A percentile compares a stretch with the other conserved stretches of the same genome.
Evolutionary conservation across 2,797 vertebrate species (phyloP).

Genomic region (Rhincodon typus): DNA sequence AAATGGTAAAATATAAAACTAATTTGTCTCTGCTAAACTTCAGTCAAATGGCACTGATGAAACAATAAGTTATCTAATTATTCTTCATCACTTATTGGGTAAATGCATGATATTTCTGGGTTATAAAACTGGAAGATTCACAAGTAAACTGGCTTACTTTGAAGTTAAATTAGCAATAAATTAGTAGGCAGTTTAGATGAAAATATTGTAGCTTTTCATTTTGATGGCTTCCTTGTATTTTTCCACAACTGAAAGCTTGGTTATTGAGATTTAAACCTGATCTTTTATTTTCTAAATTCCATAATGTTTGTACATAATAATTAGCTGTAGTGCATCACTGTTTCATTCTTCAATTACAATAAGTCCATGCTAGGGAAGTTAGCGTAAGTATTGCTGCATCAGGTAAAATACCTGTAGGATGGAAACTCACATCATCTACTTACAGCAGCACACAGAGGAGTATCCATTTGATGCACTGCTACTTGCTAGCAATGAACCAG

Average conservation of each 20-base stretch:
- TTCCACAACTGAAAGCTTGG: too few relatives aligned
- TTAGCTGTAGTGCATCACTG: too few relatives aligned
- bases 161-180: neutral
- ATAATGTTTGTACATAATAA: neutral
- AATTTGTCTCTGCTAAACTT: neutral
- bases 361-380: too few relatives aligned
- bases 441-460: neutral
- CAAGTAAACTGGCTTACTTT: neutral
- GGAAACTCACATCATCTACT: too few relatives aligned
- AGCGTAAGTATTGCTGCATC: too few relatives aligned
- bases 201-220: neutral
- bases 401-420: too few relatives aligned
- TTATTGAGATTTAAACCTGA: neutral
- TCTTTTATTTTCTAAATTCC: neutral
- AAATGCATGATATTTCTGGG: neutral
- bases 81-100: neutral
- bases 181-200: neutral
- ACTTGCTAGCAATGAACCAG: neutral
- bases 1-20: neutral
- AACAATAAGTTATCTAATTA: neutral
- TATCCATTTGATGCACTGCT: neutral
- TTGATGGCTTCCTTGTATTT: neutral
- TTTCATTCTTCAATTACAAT: too few relatives aligned
- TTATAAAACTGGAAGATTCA: neutral
- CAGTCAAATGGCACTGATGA: neutral